Conservation (phyloP, 2,888 invertebrate genomes). For the Galeruca laticollis region DNA sequence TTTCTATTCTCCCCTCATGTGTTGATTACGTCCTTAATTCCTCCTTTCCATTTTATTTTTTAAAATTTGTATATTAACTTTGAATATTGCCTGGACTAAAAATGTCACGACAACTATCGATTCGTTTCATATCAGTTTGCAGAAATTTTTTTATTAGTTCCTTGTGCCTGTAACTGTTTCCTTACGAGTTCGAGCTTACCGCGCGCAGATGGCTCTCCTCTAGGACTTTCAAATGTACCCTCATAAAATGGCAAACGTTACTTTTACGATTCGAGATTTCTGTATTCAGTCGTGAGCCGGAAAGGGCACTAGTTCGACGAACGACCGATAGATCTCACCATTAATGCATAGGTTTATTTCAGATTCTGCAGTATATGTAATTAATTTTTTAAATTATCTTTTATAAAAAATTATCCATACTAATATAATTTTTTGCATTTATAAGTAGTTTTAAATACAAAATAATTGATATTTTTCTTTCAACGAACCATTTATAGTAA, state of each 20-base stretch:
- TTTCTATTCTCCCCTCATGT: no score
- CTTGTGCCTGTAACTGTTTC: not conserved
- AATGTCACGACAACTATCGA: not conserved
- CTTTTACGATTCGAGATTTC: constrained; percentile 9
- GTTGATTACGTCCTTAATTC: no score
- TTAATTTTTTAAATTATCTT: no score
- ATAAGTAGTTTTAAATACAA: no score
- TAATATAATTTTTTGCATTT: no score
- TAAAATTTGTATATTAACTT: no score
- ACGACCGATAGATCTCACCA: constrained; percentile 20
- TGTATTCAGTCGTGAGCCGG: not conserved
- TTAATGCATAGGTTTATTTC: constrained; percentile 1
- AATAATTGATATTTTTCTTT: no score
- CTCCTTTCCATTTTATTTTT: no score
- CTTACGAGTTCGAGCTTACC: not conserved
- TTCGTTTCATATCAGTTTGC: not conserved
- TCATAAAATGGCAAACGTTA: not conserved
- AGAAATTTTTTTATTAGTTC: constrained; percentile 21
- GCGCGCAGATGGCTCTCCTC: constrained; percentile 20
- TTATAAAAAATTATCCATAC: no score
- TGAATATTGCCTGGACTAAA: not conserved
- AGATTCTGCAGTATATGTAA: not conserved
- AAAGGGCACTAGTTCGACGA: not conserved
- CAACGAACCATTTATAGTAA: no score
- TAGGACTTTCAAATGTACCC: not conserved